phyloP scores from a whole-genome alignment of 1,140 invertebrate genomes.

The Phocides pigmalion region DNA sequence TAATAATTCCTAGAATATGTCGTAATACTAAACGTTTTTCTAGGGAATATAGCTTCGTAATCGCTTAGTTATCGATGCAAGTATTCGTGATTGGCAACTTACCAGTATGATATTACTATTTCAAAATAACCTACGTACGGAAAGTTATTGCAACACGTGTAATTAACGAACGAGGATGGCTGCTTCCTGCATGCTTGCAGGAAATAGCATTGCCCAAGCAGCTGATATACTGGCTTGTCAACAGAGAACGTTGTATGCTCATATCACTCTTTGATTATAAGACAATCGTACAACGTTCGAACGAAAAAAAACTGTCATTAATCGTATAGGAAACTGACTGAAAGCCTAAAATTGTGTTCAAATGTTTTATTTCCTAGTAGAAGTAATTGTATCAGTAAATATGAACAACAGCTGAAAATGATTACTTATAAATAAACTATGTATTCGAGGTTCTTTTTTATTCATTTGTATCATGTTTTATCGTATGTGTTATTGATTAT shows the following conservation, averaged over 20 bases:
- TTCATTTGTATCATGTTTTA: too few relatives aligned
- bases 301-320: background rate
- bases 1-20: background rate
- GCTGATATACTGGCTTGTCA: slow-evolving; percentile 1
- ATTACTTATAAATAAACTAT: too few relatives aligned
- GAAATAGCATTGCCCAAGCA: slow-evolving; percentile 21
- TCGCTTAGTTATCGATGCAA: background rate
- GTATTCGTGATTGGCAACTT: background rate
- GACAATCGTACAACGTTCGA: background rate
- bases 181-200: slow-evolving; percentile 24
- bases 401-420: too few relatives aligned
- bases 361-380: too few relatives aligned
- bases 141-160: background rate
- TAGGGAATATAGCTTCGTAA: background rate
- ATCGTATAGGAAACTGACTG: too few relatives aligned
- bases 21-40: background rate
- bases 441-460: too few relatives aligned
- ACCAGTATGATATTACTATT: background rate
- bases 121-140: slow-evolving; percentile 1
- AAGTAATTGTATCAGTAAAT: too few relatives aligned
- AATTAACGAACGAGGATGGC: slow-evolving; percentile 9
- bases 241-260: background rate
- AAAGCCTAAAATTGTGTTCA: too few relatives aligned
- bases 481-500: too few relatives aligned
- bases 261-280: background rate